phyloP scores from a whole-genome alignment of 2,888 invertebrate genomes.

The Aphodius sticticus region DNA sequence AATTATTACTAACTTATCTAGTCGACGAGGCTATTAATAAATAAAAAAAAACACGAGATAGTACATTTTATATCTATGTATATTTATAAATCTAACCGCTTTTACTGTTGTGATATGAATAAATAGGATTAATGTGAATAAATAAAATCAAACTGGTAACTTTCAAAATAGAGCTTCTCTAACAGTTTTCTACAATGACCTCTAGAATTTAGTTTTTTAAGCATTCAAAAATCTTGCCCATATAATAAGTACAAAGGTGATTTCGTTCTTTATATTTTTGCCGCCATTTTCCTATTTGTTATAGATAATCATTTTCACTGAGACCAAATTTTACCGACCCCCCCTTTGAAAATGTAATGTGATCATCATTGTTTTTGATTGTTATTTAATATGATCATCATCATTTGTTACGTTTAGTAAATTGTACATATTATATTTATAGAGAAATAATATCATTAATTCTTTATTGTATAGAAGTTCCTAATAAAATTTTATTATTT shows the following conservation, averaged over 20 bases:
- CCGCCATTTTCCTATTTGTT: not conserved
- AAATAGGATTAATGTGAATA: not conserved
- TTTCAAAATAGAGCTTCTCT: not conserved
- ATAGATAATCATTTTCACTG: not conserved
- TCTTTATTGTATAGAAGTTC: not conserved
- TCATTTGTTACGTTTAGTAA: slow-evolving; percentile 4
- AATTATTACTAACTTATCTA: slow-evolving; percentile 10
- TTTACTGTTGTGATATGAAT: not conserved
- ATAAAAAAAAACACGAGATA: not conserved
- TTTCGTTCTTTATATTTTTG: not conserved
- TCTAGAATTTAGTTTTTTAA: not conserved
- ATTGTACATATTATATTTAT: not conserved
- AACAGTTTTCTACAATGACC: not conserved
- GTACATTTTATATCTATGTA: slow-evolving; percentile 5
- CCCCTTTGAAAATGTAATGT: not conserved
- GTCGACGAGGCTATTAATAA: not conserved
- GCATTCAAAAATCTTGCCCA: not conserved
- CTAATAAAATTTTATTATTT: not conserved
- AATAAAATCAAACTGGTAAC: not conserved
- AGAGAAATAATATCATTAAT: slow-evolving; percentile 4
- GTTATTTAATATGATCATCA: not conserved
- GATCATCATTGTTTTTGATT: not conserved
- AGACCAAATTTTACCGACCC: not conserved
- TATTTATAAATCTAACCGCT: not conserved
- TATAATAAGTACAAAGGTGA: not conserved